A percentile compares a stretch with the other conserved stretches of the same genome.
Evolutionary conservation across 2,113 vertebrate genomes (phyloP).

Genomic region (Girardinichthys multiradiatus): DNA sequence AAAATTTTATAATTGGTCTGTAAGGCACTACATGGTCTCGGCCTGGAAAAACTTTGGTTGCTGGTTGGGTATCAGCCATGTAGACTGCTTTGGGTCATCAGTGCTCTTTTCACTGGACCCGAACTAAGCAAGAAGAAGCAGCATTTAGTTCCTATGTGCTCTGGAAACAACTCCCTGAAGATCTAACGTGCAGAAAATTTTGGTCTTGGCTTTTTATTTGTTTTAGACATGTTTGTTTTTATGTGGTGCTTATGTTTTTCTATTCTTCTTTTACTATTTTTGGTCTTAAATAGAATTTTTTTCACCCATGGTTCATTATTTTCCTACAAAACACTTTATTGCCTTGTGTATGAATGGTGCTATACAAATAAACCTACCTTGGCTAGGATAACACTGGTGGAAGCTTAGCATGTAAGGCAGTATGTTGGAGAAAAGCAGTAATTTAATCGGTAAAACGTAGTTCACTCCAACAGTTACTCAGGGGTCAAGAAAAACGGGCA

Average conservation of each 20-base stretch:
- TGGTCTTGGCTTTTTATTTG: background rate
- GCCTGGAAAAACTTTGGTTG: background rate
- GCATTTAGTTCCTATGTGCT: too few species aligned
- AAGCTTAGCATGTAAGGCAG: slow-evolving; percentile 5
- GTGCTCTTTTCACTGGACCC: background rate
- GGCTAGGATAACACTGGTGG: background rate
- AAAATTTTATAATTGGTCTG: background rate
- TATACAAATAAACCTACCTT: too few species aligned
- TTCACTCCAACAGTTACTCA: slow-evolving; percentile 13
- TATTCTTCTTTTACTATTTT: too few species aligned
- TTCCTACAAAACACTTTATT: background rate
- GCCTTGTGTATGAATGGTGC: too few species aligned
- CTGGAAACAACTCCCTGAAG: background rate
- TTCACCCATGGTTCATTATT: background rate
- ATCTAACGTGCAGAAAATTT: too few species aligned
- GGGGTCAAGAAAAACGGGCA: slow-evolving; percentile 3
- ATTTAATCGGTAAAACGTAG: slow-evolving; percentile 24
- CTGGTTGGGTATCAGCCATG: too few species aligned
- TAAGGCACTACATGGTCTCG: background rate
- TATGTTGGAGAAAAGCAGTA: slow-evolving; percentile 13
- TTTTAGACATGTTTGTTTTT: background rate
- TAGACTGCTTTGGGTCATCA: too few species aligned
- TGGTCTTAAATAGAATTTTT: background rate
- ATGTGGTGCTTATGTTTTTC: background rate
- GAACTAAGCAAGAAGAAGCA: background rate